These are phyloP conservation scores for Gorsachius magnificus DNA, from an alignment of 2,797 vertebrate species.

Conservation along the genomic window DNA sequence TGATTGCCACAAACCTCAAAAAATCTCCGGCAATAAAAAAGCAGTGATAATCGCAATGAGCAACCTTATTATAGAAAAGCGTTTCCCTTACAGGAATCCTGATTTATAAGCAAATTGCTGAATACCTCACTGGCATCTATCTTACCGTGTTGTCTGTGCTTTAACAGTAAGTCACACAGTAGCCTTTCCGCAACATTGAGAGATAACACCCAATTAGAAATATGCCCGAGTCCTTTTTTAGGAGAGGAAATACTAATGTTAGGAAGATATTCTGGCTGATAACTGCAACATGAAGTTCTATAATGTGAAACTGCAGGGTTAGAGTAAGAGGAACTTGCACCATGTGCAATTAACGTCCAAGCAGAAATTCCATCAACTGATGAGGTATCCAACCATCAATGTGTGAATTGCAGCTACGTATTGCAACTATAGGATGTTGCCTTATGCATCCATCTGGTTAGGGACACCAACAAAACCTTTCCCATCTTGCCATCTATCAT, in stretches of 20 bases:
- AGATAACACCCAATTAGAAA: not conserved
- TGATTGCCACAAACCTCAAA: not conserved
- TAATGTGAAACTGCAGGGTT: not conserved
- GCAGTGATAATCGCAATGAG: not conserved
- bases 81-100: not conserved
- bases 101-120: not conserved
- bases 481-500: not conserved
- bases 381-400: not conserved
- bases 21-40: not conserved
- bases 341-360: not conserved
- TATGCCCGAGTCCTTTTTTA: not conserved
- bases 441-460: not conserved
- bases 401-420: not conserved
- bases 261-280: not conserved
- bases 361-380: not conserved
- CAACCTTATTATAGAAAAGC: not conserved
- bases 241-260: not conserved
- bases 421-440: not conserved
- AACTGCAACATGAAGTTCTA: not conserved
- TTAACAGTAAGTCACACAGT: not conserved
- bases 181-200: not conserved
- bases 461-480: not conserved
- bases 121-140: not conserved
- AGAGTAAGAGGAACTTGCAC: not conserved
- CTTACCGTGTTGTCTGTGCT: not conserved